Evolutionary conservation across 2,797 vertebrate species (phyloP), one percentile per base, ranked within the genome.

Genomic region (Potorous gilbertii): DNA sequence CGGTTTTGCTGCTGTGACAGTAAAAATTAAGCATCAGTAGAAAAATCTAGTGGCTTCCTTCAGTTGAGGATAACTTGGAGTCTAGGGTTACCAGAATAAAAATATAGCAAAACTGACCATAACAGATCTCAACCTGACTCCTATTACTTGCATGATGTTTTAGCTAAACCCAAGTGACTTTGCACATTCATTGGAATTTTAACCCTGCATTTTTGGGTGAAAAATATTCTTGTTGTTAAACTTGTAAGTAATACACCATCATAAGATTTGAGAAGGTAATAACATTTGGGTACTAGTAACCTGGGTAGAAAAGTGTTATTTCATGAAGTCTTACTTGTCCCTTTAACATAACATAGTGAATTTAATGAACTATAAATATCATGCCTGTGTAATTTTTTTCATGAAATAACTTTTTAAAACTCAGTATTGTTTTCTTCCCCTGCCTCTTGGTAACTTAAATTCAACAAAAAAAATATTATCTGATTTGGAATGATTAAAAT

Each of bases 221-320:
- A 40, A 74, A 40, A 14, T 74, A 4, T 24, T 52, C 52, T 52
- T 74, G n/a, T 8, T 74, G 13, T 62, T 74, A 74, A 74, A 74
- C 66, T 74, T 40, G n/a, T 5, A 24, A 13, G 12, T 21, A 40
- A 6, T 21, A 74, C n/a, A 74, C 16, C 0, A 13, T 31, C 40
- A 29, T 87, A 46, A 46, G 10, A 94, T 91, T 74, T 95, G 56
- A 62, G 54, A 66, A 92, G 94, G 9, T 93, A 94, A 87, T 66
- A 59, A 1, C 54, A 2, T 18, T 1, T 57, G 14, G 93, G 90
- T 4, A 55, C 34, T 74, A 94, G 81, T 54, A 40, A 92, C 34
- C 5, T 50, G 34, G 40, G 55, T 81, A 94, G 9, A 3, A 59
- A 12, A 91, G 56, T 93, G 62, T 34, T 55, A 50, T 55, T 92